These are phyloP conservation scores for Drosophila multiciliata DNA, from an alignment of 2,888 invertebrate genomes.

Conservation along the genomic window DNA sequence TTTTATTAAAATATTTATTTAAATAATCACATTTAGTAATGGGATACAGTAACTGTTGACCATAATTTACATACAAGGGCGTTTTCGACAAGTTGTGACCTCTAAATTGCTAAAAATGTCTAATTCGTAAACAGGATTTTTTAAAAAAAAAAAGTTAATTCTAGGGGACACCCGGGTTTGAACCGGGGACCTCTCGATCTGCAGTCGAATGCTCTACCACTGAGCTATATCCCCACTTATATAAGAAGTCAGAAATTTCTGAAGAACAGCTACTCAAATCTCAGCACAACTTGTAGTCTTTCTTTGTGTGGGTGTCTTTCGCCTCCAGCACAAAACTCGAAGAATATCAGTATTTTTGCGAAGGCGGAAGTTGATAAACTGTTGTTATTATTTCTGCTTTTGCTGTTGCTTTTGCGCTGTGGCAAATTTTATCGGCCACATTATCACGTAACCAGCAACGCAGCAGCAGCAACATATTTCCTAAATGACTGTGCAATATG, in stretches of 20 bases:
- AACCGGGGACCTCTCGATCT: conserved; percentile 81
- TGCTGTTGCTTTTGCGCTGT: conserved; percentile 15
- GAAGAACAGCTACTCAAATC: conserved; percentile 39
- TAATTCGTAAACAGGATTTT: not conserved
- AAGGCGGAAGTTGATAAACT: conserved; percentile 65
- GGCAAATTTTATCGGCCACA: conserved; percentile 52
- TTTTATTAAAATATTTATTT: not conserved
- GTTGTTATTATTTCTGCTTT: conserved; percentile 14
- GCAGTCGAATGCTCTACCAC: conserved; percentile 81
- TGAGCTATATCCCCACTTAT: conserved; percentile 76
- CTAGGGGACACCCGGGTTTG: conserved; percentile 78
- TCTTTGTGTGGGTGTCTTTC: conserved; percentile 29
- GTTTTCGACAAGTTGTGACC: not conserved
- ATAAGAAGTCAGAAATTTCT: conserved; percentile 39
- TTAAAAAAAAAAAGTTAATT: conserved; percentile 28
- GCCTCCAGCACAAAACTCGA: not conserved
- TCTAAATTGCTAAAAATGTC: not conserved
- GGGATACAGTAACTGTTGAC: not conserved
- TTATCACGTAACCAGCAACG: conserved; percentile 45
- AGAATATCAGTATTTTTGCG: conserved; percentile 5
- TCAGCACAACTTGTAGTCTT: conserved; percentile 1
- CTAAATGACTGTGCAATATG: conserved; percentile 41
- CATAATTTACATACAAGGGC: not conserved
- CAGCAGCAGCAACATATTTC: conserved; percentile 36
- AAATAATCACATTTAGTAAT: not conserved